Evolutionary conservation across 2,888 invertebrate species (phyloP).

Genomic region (Ctenicera cuprea): DNA sequence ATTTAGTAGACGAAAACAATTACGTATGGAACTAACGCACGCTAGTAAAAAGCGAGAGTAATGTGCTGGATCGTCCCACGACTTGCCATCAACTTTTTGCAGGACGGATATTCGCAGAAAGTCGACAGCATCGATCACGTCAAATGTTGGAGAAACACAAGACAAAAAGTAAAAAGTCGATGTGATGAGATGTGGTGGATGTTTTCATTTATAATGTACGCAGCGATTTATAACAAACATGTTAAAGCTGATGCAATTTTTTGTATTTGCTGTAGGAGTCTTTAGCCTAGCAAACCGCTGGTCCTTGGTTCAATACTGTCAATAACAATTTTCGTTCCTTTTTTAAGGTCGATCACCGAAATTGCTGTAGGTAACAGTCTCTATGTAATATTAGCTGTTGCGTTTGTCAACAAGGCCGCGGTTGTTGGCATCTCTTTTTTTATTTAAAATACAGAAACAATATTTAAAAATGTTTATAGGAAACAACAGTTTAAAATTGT

Average conservation of each 20-base stretch:
- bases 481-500: too few relatives aligned
- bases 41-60: slow-evolving; percentile 9
- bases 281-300: too few relatives aligned
- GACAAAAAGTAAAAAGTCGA: slow-evolving; percentile 20
- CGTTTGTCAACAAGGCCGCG: too few relatives aligned
- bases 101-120: slow-evolving; percentile 18
- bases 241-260: too few relatives aligned
- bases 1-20: slow-evolving; percentile 5
- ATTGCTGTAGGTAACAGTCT: too few relatives aligned
- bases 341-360: too few relatives aligned
- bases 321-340: too few relatives aligned
- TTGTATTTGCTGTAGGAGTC: background rate
- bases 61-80: slow-evolving; percentile 21
- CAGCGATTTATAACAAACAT: background rate
- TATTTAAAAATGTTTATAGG: too few relatives aligned
- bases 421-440: too few relatives aligned
- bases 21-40: slow-evolving; percentile 9
- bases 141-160: slow-evolving; percentile 14
- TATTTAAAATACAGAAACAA: too few relatives aligned
- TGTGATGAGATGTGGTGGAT: slow-evolving; percentile 17
- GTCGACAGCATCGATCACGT: slow-evolving; percentile 27
- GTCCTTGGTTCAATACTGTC: too few relatives aligned
- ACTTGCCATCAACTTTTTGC: slow-evolving; percentile 28
- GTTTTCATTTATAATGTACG: slow-evolving; percentile 34
- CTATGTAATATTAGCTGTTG: too few relatives aligned